Percentiles rank a stretch among this genome's conserved stretches.
These are phyloP conservation scores for Notodonta dromedarius DNA, from an alignment of 2,888 invertebrate genomes.

Conservation along the genomic window DNA sequence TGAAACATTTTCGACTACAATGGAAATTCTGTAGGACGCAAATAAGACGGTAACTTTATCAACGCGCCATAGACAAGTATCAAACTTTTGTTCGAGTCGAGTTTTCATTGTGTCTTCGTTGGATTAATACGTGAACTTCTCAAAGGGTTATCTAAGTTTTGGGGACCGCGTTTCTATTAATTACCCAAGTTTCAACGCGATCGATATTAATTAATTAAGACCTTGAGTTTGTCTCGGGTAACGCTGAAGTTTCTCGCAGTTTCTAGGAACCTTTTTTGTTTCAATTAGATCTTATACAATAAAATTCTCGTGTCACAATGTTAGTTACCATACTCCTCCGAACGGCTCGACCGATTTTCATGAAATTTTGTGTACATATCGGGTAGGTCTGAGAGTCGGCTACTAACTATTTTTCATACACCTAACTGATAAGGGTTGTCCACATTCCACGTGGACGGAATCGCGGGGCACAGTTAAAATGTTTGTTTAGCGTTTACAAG, in stretches of 20 bases:
- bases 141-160: constrained; percentile 77
- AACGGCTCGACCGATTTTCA: too few relatives aligned
- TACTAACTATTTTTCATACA: too few relatives aligned
- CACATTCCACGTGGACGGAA: too few relatives aligned
- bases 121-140: constrained; percentile 77
- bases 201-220: constrained; percentile 77
- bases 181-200: constrained; percentile 68
- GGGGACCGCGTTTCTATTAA: constrained; percentile 77
- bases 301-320: too few relatives aligned
- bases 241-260: constrained; percentile 19
- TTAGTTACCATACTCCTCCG: too few relatives aligned
- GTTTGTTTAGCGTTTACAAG: too few relatives aligned
- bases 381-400: too few relatives aligned
- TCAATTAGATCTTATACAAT: too few relatives aligned
- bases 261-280: too few relatives aligned
- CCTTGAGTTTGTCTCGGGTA: constrained; percentile 44
- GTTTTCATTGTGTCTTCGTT: constrained; percentile 70
- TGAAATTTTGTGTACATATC: too few relatives aligned
- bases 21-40: constrained; percentile 20
- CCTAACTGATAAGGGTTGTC: too few relatives aligned
- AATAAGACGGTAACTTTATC: constrained; percentile 44
- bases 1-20: constrained; percentile 30
- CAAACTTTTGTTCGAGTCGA: constrained; percentile 53
- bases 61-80: constrained; percentile 50
- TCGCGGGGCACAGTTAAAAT: too few relatives aligned